Evolutionary conservation across 2,797 vertebrate genomes (phyloP), one percentile per base, ranked within the genome.

Genomic region (Crenuchus spilurus): DNA sequence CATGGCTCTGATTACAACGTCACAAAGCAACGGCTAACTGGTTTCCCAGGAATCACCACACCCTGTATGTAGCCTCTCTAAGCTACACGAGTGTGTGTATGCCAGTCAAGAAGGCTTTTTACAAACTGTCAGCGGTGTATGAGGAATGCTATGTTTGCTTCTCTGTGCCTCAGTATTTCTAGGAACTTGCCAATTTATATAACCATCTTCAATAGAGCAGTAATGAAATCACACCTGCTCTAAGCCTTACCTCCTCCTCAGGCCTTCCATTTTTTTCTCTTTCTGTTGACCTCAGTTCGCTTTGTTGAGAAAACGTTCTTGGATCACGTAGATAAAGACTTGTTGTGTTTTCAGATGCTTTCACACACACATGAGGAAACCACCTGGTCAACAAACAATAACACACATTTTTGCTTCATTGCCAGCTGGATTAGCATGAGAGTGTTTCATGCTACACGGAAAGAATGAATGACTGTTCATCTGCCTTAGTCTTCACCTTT

Each of bases 1-100:
- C 62, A 72, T 82, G 72, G 65, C 81, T 70, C 60, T 76, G 60
- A 76, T 82, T 76, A 65, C 48, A 78, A 48, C 41, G n/a, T n/a
- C 22, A 72, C 39, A 55, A 39, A 33, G 20, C 71, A 65, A 77
- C 51, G 20, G 74, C 73, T 77, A 68, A 75, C 68, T 49, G 44
- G 26, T 70, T 80, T 77, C 61, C 54, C 31, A 69, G 58, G 72
- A 81, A 75, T 64, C 58, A 62, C 66, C 64, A 65, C 57, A 57
- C 62, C 65, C 69, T 74, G 18, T 57, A 10, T 68, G 49, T 61
- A n/a, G n/a, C n/a, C n/a, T n/a, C n/a, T n/a, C n/a, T n/a, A n/a
- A n/a, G n/a, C n/a, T n/a, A n/a, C n/a, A n/a, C n/a, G n/a, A n/a
- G 44, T 51, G 75, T 74, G 70, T 64, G 79, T 44, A 61, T 61